Percentiles rank a stretch among this genome's conserved stretches.
Evolutionary conservation across 2,888 invertebrate species (phyloP).

Genomic region (Drymonia ruficornis): DNA sequence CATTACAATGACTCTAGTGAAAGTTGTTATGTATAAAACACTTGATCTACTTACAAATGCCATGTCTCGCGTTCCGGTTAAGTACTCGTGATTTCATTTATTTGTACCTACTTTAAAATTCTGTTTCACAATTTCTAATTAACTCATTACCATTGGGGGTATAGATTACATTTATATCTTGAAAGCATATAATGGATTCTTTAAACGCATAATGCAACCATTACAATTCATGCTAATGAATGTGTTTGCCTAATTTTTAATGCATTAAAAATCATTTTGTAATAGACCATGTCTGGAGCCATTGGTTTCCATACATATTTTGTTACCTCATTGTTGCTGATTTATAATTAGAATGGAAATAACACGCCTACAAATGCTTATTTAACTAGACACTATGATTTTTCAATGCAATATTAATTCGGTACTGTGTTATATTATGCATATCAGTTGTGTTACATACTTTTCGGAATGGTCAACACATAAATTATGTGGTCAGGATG

Average conservation of each 20-base stretch:
- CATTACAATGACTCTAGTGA: slow-evolving; percentile 85
- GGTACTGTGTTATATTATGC: background rate
- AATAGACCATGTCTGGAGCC: slow-evolving; percentile 41
- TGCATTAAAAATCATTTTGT: slow-evolving; percentile 43
- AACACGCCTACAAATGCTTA: slow-evolving; percentile 11
- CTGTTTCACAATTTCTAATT: slow-evolving; percentile 84
- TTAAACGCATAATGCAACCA: slow-evolving; percentile 46
- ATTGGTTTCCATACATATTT: slow-evolving; percentile 26
- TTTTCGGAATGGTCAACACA: background rate
- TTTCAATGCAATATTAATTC: background rate
- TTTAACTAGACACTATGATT: background rate
- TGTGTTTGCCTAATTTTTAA: slow-evolving; percentile 48
- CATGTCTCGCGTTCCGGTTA: slow-evolving; percentile 85
- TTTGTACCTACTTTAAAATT: slow-evolving; percentile 82
- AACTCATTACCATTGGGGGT: slow-evolving; percentile 74
- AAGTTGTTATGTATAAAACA: slow-evolving; percentile 85
- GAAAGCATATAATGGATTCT: slow-evolving; percentile 51
- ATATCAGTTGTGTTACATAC: background rate
- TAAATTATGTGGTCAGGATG: background rate
- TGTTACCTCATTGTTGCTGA: slow-evolving; percentile 7
- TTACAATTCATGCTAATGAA: slow-evolving; percentile 53
- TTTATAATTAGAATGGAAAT: slow-evolving; percentile 25
- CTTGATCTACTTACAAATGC: slow-evolving; percentile 85
- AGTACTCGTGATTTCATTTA: slow-evolving; percentile 85
- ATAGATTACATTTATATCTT: slow-evolving; percentile 57